phyloP scores from a whole-genome alignment of 2,888 invertebrate species.

The Ormyrus thymus region DNA sequence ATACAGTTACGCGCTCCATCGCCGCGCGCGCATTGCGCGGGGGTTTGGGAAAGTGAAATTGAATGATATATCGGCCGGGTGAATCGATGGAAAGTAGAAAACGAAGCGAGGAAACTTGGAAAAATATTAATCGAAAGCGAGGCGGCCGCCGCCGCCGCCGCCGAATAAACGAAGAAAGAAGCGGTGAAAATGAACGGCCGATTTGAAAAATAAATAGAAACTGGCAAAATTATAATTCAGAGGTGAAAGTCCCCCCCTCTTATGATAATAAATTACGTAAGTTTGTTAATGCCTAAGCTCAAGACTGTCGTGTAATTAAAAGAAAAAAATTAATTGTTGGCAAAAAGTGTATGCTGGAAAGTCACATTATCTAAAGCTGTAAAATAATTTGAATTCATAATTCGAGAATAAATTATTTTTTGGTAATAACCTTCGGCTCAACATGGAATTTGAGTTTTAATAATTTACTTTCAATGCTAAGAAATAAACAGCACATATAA shows the following conservation, averaged over 20 bases:
- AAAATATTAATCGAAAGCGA: background rate
- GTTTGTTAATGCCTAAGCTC: background rate
- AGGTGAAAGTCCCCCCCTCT: background rate
- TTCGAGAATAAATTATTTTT: no score
- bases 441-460: no score
- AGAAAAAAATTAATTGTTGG: background rate
- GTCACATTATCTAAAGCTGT: no score
- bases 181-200: background rate
- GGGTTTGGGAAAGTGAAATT: background rate
- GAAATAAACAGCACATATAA: no score
- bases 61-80: background rate
- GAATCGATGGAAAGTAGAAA: background rate
- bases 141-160: background rate
- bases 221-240: conserved; percentile 2
- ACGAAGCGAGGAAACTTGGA: background rate
- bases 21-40: no score
- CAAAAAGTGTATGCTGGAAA: background rate
- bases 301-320: background rate
- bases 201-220: conserved; percentile 20
- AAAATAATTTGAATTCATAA: no score
- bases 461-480: no score
- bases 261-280: no score
- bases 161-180: no score
- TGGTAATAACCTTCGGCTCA: no score
- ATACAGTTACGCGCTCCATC: no score